Base-by-base conservation (phyloP, 2,113 vertebrate genomes). In the Phyllopteryx taeniolatus region DNA sequence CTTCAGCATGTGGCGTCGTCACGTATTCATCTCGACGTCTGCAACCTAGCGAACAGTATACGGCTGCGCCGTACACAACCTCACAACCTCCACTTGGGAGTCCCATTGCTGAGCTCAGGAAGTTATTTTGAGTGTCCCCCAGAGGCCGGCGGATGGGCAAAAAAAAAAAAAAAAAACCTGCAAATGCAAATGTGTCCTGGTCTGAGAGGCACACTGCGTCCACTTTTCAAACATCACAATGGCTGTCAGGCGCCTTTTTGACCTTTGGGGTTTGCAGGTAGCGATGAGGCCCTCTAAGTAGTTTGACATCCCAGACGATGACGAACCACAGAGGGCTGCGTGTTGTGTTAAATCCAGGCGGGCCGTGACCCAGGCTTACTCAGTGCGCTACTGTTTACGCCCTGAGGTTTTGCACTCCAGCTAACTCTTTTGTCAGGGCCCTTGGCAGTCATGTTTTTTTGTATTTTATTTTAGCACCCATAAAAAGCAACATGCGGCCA, bases 121-220 rank as follows among this genome's bases (percentile, higher is more conserved):
- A 90, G 91, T 90, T 93, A 91, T 92, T 93, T 91, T 91, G 85
- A 88, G 90, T 86, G 78, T 79, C 84, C 85, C 91, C 89, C 79
- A 75, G 89, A 92, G 91, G 90, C 90, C 85, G 90, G 89, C 85
- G 88, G 89, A 82, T 86, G 81, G 79, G 73, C 79, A 80, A 76
- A 78, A 80, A 74, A 77, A 71, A 27, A 27, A 27, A 27, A 27
- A 27, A 27, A 27, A 1, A 27, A 68, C 70, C 68, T 22, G 35
- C 62, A n/a, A 19, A 47, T 66, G 12, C n/a, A 46, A 19, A 65
- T 22, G 63, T 15, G 63, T 11, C 39, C 13, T 31, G 57, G 27
- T 60, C 4, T 57, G 12, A 13, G 57, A 15, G 65, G 39, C 31
- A 60, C 57, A 60, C 31, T 17, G 27, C 57, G 17, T 63, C 61